These are phyloP conservation scores for Lanistes nyassanus DNA, from an alignment of 1,140 invertebrate species.

Conservation along the genomic window DNA sequence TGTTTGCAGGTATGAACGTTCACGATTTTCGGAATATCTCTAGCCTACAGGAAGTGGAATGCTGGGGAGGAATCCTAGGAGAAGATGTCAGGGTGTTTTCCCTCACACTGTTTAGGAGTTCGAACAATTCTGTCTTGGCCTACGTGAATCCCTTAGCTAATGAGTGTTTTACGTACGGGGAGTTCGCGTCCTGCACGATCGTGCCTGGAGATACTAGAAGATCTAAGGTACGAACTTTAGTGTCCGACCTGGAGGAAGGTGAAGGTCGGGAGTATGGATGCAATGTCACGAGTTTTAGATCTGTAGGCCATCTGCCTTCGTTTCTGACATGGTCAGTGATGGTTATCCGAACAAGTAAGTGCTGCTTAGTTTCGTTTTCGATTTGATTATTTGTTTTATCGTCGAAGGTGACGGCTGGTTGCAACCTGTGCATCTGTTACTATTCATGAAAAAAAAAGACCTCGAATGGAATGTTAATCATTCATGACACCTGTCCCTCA, in stretches of 20 bases:
- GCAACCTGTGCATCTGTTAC: too few relatives aligned
- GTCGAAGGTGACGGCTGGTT: too few relatives aligned
- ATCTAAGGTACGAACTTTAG: neutral
- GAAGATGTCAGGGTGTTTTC: conserved; percentile 8
- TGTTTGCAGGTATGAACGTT: conserved; percentile 3
- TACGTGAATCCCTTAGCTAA: neutral
- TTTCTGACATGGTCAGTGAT: neutral
- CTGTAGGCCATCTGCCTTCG: neutral
- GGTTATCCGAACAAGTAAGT: conserved; percentile 11
- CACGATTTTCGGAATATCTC: conserved; percentile 12
- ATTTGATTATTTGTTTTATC: neutral
- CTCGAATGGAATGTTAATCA: too few relatives aligned
- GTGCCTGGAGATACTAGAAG: neutral
- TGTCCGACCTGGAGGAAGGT: conserved; percentile 13
- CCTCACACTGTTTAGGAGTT: conserved; percentile 2
- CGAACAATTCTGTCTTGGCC: neutral
- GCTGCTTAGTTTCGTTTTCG: too few relatives aligned
- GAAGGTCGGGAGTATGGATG: conserved; percentile 7
- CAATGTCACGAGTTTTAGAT: neutral
- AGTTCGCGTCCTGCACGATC: conserved; percentile 8
- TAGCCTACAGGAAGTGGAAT: conserved; percentile 25
- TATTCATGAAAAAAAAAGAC: too few relatives aligned
- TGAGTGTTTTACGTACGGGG: conserved; percentile 17
- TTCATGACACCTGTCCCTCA: too few relatives aligned
- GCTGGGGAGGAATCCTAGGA: conserved; percentile 6